Percentiles rank a stretch among this genome's conserved stretches.
Evolutionary conservation across 2,888 invertebrate genomes (phyloP).

Genomic region (Branchinecta sandiegonensis): DNA sequence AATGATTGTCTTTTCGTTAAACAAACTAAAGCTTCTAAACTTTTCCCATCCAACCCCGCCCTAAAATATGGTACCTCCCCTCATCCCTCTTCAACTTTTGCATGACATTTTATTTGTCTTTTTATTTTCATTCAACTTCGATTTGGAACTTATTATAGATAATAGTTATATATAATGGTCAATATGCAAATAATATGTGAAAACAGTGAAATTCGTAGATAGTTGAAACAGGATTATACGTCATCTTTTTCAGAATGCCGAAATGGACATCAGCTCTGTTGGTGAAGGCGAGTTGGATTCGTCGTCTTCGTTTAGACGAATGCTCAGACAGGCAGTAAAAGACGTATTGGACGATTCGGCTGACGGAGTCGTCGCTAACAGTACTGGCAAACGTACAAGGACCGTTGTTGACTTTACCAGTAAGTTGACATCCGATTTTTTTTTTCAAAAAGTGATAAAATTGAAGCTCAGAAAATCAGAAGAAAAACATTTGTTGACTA

Average conservation of each 20-base stretch:
- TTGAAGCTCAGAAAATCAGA: not conserved
- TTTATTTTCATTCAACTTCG: too few relatives aligned
- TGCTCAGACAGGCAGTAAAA: slow-evolving; percentile 1
- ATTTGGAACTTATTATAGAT: too few relatives aligned
- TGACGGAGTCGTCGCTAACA: not conserved
- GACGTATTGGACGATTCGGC: not conserved
- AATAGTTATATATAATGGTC: too few relatives aligned
- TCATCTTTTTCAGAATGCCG: not conserved
- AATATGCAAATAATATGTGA: too few relatives aligned
- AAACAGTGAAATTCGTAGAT: too few relatives aligned
- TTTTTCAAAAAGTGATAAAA: not conserved
- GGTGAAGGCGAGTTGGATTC: not conserved
- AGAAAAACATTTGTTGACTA: not conserved
- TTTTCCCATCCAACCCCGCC: too few relatives aligned
- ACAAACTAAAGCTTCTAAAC: too few relatives aligned
- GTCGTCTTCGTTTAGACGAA: slow-evolving; percentile 9
- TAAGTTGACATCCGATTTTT: not conserved
- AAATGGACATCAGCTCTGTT: not conserved
- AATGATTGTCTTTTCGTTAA: too few relatives aligned
- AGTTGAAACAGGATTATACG: not conserved
- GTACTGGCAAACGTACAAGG: not conserved
- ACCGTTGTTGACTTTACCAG: not conserved
- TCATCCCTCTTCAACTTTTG: too few relatives aligned
- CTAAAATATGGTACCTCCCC: too few relatives aligned
- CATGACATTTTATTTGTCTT: too few relatives aligned